A percentile compares a stretch with the other conserved stretches of the same genome.
Conservation (phyloP, 2,888 invertebrate species). For the Machimus rusticus region DNA sequence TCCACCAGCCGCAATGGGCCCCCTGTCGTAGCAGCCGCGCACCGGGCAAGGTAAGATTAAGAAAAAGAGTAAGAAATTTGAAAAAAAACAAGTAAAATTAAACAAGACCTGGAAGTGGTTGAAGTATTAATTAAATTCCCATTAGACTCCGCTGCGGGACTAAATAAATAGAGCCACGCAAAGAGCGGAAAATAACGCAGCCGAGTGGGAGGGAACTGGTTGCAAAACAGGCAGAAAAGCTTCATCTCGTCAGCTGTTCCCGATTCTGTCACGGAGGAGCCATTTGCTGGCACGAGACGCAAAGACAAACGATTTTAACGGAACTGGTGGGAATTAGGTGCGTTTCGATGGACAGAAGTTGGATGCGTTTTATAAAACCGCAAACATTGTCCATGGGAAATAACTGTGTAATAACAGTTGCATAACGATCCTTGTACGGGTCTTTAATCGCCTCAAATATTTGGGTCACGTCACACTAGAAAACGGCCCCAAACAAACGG, state of each 20-base stretch:
- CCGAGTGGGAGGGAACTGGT: background rate
- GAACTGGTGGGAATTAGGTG: background rate
- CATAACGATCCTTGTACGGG: background rate
- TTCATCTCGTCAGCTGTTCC: background rate
- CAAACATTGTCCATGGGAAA: background rate
- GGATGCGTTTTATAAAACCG: background rate
- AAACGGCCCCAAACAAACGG: background rate
- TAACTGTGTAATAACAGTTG: background rate
- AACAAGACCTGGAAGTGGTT: background rate
- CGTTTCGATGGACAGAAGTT: background rate
- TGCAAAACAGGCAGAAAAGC: background rate
- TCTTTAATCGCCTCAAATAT: background rate
- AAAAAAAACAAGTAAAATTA: background rate
- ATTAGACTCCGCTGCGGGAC: background rate
- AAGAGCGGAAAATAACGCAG: background rate
- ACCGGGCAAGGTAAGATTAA: background rate
- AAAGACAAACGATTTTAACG: background rate
- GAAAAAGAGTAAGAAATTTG: background rate
- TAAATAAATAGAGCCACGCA: background rate
- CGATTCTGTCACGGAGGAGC: background rate
- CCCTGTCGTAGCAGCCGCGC: background rate
- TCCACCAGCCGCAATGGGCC: background rate
- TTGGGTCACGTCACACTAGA: background rate
- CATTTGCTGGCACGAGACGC: background rate
- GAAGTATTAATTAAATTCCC: background rate